These are phyloP conservation scores for Radopholus similis DNA, from an alignment of 1,140 invertebrate genomes.

Conservation along the genomic window DNA sequence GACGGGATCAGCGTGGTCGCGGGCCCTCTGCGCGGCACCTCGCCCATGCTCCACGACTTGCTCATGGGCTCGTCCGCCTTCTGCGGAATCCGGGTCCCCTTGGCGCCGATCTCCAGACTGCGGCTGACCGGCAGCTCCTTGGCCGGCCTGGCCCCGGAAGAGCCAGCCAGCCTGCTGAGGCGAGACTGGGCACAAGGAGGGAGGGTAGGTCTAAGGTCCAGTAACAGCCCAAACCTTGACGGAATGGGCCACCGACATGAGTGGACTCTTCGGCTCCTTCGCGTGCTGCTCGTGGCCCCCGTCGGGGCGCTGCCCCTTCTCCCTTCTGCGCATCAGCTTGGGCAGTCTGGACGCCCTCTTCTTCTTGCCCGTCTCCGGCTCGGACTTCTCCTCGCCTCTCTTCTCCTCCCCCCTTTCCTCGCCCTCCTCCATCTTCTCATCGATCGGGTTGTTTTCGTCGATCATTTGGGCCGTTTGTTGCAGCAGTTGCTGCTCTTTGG, in stretches of 20 bases:
- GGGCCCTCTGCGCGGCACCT: conserved; percentile 16
- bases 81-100: conserved; percentile 1
- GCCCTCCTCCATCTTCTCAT: conserved; percentile 6
- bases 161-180: conserved; percentile 9
- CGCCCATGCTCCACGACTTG: conserved; percentile 26
- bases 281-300: background rate
- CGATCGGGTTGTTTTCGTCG: conserved; percentile 23
- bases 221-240: conserved; percentile 15
- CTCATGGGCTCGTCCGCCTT: background rate
- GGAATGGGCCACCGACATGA: conserved; percentile 44
- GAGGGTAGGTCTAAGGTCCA: background rate
- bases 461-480: conserved; percentile 16
- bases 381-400: background rate
- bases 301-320: conserved; percentile 6
- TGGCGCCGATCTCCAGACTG: conserved; percentile 13
- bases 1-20: conserved; percentile 22
- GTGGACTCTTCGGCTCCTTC: conserved; percentile 35
- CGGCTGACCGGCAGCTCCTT: conserved; percentile 17
- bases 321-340: background rate
- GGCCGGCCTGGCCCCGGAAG: background rate
- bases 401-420: background rate
- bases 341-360: conserved; percentile 12
- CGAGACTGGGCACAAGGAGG: conserved; percentile 12
- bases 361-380: background rate
- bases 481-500: background rate